These are phyloP conservation scores for Aphelinus atriplicis DNA, from an alignment of 1,140 invertebrate species.

Conservation along the genomic window DNA sequence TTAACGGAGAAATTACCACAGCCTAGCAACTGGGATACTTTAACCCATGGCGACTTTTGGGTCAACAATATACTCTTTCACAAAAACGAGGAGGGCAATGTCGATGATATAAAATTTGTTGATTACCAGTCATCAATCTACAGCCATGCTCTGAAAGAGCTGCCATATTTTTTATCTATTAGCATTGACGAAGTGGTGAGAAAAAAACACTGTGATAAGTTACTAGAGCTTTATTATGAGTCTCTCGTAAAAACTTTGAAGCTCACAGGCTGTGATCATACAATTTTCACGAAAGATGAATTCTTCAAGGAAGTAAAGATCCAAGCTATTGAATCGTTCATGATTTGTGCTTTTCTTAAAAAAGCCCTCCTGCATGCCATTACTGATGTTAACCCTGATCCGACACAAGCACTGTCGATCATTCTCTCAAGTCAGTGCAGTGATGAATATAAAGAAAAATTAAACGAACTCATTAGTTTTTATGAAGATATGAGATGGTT, in stretches of 20 bases:
- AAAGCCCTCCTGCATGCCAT: neutral
- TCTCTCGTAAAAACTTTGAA: constrained; percentile 59
- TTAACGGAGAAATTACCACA: constrained; percentile 44
- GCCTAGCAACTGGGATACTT: constrained; percentile 64
- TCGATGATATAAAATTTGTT: constrained; percentile 69
- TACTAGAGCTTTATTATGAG: constrained; percentile 67
- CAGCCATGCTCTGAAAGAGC: constrained; percentile 65
- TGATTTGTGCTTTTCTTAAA: neutral
- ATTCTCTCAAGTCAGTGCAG: neutral
- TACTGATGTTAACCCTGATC: neutral
- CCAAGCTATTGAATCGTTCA: constrained; percentile 25
- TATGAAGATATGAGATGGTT: constrained; percentile 7
- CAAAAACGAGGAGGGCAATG: constrained; percentile 49
- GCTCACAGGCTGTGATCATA: constrained; percentile 47
- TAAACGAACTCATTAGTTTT: neutral
- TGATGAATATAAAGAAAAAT: neutral
- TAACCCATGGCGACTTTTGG: constrained; percentile 72
- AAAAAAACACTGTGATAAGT: constrained; percentile 60
- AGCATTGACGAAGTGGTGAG: constrained; percentile 63
- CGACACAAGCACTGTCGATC: neutral
- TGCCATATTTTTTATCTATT: constrained; percentile 69
- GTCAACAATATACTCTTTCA: constrained; percentile 71
- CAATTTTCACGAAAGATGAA: constrained; percentile 41
- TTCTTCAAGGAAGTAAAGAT: constrained; percentile 44
- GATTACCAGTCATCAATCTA: constrained; percentile 73